Evolutionary conservation across 2,113 vertebrate genomes (phyloP), one percentile per base, ranked within the genome.

Genomic region (Alaudala cheleensis): DNA sequence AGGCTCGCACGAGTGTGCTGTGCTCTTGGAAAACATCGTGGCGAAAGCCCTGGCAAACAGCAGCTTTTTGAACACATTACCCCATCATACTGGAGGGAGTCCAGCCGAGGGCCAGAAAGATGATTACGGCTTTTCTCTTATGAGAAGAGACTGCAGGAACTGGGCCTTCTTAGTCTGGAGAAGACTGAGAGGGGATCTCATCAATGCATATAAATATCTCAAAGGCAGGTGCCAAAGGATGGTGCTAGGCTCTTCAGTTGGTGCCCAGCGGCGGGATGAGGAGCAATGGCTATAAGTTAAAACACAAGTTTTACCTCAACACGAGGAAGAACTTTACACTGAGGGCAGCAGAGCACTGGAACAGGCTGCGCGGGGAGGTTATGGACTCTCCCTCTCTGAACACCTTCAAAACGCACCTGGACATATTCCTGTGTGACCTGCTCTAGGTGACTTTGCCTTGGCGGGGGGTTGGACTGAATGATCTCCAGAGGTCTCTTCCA

Each of bases 1-100:
- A 5, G 5, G 26, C 5, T 22, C 34, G 33, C 17, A 0, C 1
- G 4, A 5, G 8, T 9, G 40, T 12, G 23, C 23, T 17, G 37
- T 44, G n/a, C 20, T 6, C 5, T 22, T 25, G 26, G 44, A 50
- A 45, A 24, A 9, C 3, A 0, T 6, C 0, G 20, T 31, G 47
- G 70, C 0, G 29, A 61, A 61, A 82, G 42, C 21, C 21, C 12
- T 61, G 9, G 8, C 8, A 51, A 51, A 8, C 3, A 42, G 12
- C 1, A 12, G 12, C 14, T 33, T 78, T 37, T 6, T 53, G 14
- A 69, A 15, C 10, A 19, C 42, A 8, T 42, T 58, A 1, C 1
- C 14, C 5, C 1, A 9, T 24, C 23, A 16, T 14, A 37, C 17
- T 15, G n/a, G 21, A 49, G 21, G 11, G 17, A 8, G 6, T 54